These are phyloP conservation scores for Erebia aethiops DNA, from an alignment of 2,888 invertebrate genomes.

Conservation along the genomic window DNA sequence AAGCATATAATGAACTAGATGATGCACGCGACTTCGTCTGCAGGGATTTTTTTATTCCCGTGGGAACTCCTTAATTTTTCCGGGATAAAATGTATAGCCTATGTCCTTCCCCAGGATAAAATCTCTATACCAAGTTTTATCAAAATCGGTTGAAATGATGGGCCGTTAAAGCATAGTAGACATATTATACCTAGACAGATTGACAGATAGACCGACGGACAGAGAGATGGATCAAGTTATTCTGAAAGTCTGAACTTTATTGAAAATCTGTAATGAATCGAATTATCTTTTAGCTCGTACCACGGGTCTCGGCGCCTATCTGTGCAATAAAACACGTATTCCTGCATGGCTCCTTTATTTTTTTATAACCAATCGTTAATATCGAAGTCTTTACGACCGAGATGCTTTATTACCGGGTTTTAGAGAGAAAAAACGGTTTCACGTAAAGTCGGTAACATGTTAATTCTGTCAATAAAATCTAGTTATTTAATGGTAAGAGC, in stretches of 20 bases:
- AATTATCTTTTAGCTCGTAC: slow-evolving; percentile 31
- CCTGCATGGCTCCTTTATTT: slow-evolving; percentile 69
- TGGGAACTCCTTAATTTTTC: too few relatives aligned
- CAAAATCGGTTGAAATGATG: too few relatives aligned
- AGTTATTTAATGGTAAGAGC: slow-evolving; percentile 37
- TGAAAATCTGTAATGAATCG: slow-evolving; percentile 4
- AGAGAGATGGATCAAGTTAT: too few relatives aligned
- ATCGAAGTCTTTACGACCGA: slow-evolving; percentile 72
- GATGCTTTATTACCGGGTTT: slow-evolving; percentile 70
- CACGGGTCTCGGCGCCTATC: slow-evolving; percentile 65
- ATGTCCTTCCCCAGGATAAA: too few relatives aligned
- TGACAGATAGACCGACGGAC: too few relatives aligned
- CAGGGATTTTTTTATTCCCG: too few relatives aligned
- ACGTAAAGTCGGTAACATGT: slow-evolving; percentile 70
- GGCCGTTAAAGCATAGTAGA: too few relatives aligned
- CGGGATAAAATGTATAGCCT: too few relatives aligned
- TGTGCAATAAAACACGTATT: slow-evolving; percentile 68
- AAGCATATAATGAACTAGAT: too few relatives aligned
- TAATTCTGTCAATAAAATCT: slow-evolving; percentile 72
- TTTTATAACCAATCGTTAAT: slow-evolving; percentile 77
- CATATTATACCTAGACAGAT: too few relatives aligned
- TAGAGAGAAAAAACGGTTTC: slow-evolving; percentile 56
- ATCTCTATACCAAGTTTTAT: too few relatives aligned
- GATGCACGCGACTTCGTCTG: too few relatives aligned
- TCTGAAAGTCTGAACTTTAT: slow-evolving; percentile 29